These are phyloP conservation scores for Protosalanx chinensis DNA, from an alignment of 2,797 vertebrate species.

Conservation along the genomic window DNA sequence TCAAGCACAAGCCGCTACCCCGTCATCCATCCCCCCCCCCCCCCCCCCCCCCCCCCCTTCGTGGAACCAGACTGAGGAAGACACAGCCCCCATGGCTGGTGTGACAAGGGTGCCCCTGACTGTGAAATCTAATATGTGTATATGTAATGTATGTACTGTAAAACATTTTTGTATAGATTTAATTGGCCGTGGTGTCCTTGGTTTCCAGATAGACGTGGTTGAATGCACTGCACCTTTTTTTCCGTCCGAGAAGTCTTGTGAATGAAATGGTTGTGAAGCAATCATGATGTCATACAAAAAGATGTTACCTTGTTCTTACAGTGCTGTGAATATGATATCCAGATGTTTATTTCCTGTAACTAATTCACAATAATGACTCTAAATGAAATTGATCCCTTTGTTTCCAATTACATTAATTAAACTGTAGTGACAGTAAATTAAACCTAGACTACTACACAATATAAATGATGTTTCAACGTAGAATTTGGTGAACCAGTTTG, in stretches of 20 bases:
- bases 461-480: conserved; percentile 73
- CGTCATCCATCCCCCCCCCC: conserved; percentile 18
- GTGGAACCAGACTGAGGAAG: conserved; percentile 28
- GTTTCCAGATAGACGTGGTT: conserved; percentile 68
- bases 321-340: conserved; percentile 74
- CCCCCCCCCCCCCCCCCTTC: conserved; percentile 16
- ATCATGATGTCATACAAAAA: conserved; percentile 61
- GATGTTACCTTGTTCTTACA: conserved; percentile 66
- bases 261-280: conserved; percentile 71
- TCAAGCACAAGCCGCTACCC: conserved; percentile 35
- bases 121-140: conserved; percentile 52
- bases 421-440: conserved; percentile 65
- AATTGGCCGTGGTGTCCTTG: conserved; percentile 61
- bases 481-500: conserved; percentile 65
- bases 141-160: conserved; percentile 57
- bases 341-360: conserved; percentile 49
- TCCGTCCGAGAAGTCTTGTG: conserved; percentile 67
- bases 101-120: conserved; percentile 36
- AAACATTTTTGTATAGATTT: conserved; percentile 67
- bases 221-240: conserved; percentile 57
- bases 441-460: conserved; percentile 62
- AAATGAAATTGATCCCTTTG: conserved; percentile 59
- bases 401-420: conserved; percentile 61
- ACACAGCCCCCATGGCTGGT: conserved; percentile 30
- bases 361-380: conserved; percentile 50